These are phyloP conservation scores for Drosophila setosimentum DNA, from an alignment of 2,888 invertebrate genomes.

Conservation along the genomic window DNA sequence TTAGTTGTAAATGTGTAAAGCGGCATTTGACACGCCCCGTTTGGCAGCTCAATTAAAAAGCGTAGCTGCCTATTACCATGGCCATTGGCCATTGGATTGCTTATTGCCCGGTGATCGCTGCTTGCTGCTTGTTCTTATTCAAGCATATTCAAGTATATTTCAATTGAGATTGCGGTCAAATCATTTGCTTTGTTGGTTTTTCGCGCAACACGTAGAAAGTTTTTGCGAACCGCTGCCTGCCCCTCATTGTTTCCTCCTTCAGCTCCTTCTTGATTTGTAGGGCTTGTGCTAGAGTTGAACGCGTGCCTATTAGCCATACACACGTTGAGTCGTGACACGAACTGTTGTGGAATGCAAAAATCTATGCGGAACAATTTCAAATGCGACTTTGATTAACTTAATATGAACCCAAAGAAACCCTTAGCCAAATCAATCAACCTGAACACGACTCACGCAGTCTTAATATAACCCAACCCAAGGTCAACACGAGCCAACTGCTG, in stretches of 20 bases:
- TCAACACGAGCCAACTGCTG: background rate
- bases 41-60: constrained; percentile 84
- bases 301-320: background rate
- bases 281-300: constrained; percentile 1
- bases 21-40: constrained; percentile 82
- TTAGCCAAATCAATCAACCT: background rate
- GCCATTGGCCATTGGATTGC: constrained; percentile 57
- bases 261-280: constrained; percentile 10
- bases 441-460: background rate
- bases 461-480: background rate
- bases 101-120: background rate
- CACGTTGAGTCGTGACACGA: background rate
- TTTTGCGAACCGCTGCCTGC: constrained; percentile 18
- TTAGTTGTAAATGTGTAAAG: constrained; percentile 84
- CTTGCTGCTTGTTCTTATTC: constrained; percentile 20
- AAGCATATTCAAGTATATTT: constrained; percentile 41
- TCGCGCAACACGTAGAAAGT: constrained; percentile 52
- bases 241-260: constrained; percentile 11
- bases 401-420: background rate
- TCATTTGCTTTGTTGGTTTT: constrained; percentile 60
- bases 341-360: too few relatives aligned
- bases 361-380: too few relatives aligned
- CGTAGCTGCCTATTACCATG: constrained; percentile 72
- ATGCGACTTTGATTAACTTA: background rate
- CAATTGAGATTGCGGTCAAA: constrained; percentile 55